Percentiles rank a stretch among this genome's conserved stretches.
phyloP scores from a whole-genome alignment of 2,888 invertebrate genomes.

The Strigamia crassipes region DNA sequence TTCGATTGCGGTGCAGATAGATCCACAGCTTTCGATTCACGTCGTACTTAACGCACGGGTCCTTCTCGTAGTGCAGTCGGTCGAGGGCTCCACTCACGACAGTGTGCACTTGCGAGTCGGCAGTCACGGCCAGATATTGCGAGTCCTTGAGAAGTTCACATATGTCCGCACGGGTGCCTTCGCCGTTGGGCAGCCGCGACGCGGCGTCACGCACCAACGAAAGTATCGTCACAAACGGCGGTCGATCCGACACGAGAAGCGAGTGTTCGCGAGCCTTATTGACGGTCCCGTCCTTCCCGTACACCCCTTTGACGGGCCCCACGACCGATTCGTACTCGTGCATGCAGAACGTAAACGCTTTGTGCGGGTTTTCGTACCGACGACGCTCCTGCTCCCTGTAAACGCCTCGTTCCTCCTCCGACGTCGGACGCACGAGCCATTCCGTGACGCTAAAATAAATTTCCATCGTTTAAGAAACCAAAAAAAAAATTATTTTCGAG shows the following conservation, averaged over 20 bases:
- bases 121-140: constrained; percentile 65
- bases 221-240: constrained; percentile 86
- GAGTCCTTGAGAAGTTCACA: constrained; percentile 82
- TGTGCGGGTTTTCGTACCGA: constrained; percentile 86
- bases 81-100: constrained; percentile 90
- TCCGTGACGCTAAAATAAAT: constrained; percentile 65
- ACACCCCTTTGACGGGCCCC: constrained; percentile 80
- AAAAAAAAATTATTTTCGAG: too few species aligned
- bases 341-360: constrained; percentile 86
- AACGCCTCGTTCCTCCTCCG: constrained; percentile 68
- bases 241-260: constrained; percentile 77
- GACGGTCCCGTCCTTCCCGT: constrained; percentile 61
- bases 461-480: too few species aligned
- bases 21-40: constrained; percentile 91
- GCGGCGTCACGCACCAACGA: constrained; percentile 93
- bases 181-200: constrained; percentile 90
- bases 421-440: constrained; percentile 82
- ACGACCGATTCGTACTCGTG: constrained; percentile 84
- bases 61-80: constrained; percentile 83
- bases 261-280: constrained; percentile 80
- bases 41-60: constrained; percentile 93
- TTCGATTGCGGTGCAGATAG: constrained; percentile 79
- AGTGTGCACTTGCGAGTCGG: constrained; percentile 66
- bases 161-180: constrained; percentile 88
- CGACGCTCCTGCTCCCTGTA: constrained; percentile 68